These are phyloP conservation scores for Urocyon cinereoargenteus DNA, from an alignment of 2,797 vertebrate species.

Conservation along the genomic window DNA sequence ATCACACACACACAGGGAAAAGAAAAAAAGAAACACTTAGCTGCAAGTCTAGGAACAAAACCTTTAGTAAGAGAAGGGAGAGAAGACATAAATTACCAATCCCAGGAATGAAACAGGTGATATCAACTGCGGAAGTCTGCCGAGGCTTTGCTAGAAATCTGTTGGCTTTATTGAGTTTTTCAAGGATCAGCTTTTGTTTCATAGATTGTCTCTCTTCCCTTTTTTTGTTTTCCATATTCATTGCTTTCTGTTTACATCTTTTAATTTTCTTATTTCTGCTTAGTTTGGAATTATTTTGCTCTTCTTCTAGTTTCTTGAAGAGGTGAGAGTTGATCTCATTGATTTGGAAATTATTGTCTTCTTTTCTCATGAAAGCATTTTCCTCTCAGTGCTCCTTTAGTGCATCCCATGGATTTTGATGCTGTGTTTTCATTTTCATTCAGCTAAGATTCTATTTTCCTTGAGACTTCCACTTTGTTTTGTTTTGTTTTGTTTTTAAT, in stretches of 20 bases:
- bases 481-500: too few species aligned
- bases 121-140: not conserved
- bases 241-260: not conserved
- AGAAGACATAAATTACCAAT: not conserved
- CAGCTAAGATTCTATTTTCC: not conserved
- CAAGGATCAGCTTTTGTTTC: not conserved
- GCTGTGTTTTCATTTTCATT: not conserved
- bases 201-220: not conserved
- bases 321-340: not conserved
- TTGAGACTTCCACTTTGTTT: slow-evolving; percentile 2
- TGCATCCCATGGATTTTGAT: not conserved
- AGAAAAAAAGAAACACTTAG: not conserved
- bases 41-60: not conserved
- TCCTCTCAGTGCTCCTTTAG: not conserved
- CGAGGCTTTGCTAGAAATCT: not conserved
- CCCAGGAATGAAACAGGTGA: not conserved
- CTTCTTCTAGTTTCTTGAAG: not conserved
- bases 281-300: not conserved
- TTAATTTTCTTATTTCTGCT: not conserved
- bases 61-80: not conserved
- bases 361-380: not conserved
- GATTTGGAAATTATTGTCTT: not conserved
- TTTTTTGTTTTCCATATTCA: not conserved
- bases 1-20: not conserved
- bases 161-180: slow-evolving; percentile 21